Evolutionary conservation across 2,888 invertebrate genomes (phyloP), one percentile per base, ranked within the genome.

Genomic region (Eristalis intricaria): DNA sequence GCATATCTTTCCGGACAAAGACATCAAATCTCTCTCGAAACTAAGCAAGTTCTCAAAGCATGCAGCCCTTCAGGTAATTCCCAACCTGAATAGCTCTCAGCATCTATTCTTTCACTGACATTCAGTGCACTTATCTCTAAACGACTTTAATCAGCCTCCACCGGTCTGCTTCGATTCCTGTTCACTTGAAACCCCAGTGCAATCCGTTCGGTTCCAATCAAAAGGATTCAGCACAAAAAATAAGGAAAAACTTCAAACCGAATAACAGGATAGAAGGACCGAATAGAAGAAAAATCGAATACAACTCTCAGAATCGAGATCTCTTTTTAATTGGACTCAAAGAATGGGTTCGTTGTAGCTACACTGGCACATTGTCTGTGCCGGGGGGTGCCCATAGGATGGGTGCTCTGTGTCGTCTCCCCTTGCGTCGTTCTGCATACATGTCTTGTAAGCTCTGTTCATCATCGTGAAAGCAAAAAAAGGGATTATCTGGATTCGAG

Each of bases 291-390:
- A 29, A 23, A 5, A 50, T 50, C 61, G 29, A 32, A 35, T 23
- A 50, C 43, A 63, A 50, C 61, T 66, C 75, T 81, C 71, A 64
- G 56, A 77, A 82, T 78, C 65, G 77, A 86, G 77, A 86, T 86
- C 85, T 86, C 85, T 78, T 86, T 86, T 86, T 86, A 86, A 86
- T 86, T 86, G 82, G 85, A 77, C 74, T 65, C 85, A 82, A 77
- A 86, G 69, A 69, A 77, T 50, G 22, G 73, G 73, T 73, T 29
- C 38, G 60, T n/a, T 68, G 75, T 80, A 75, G 76, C 71, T 84
- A 73, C 66, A 65, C 69, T 70, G 60, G 50, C 75, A 84, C 68
- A 81, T 56, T 71, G 71, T 38, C 26, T 66, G 56, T 80, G 70
- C 5, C 5, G 8, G 19, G 70, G 43, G 43, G 40, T 71, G 80